phyloP scores from a whole-genome alignment of 2,797 vertebrate genomes.

The Girardinus metallicus region DNA sequence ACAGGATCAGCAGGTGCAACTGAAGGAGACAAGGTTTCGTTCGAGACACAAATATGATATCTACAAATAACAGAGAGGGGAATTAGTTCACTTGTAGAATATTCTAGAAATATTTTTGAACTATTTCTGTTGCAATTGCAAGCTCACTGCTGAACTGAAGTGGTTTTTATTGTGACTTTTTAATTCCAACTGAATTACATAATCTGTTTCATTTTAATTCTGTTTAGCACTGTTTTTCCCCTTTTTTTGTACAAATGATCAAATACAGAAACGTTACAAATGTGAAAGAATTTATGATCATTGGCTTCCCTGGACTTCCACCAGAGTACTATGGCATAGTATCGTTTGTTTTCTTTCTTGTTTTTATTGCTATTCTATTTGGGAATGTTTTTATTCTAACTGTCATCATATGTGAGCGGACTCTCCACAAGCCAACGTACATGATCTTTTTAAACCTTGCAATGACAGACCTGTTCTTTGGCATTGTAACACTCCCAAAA shows the following conservation, averaged over 20 bases:
- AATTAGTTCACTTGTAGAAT: background rate
- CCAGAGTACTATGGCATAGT: conserved; percentile 51
- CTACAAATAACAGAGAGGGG: background rate
- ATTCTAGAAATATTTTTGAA: background rate
- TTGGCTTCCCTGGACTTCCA: conserved; percentile 74
- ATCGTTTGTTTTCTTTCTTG: conserved; percentile 51
- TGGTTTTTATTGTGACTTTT: rapidly evolving
- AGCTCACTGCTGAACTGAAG: background rate
- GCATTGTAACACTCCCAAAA: conserved; percentile 71
- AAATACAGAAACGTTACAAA: conserved; percentile 46
- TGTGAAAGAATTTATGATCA: conserved; percentile 68
- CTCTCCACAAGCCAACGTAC: conserved; percentile 73
- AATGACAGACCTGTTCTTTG: conserved; percentile 69
- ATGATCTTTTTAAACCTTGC: conserved; percentile 72
- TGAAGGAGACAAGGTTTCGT: background rate
- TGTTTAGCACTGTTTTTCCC: background rate
- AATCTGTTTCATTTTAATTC: background rate
- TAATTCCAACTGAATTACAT: background rate
- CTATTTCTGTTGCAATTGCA: background rate
- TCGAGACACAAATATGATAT: rapidly evolving
- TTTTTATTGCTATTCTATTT: conserved; percentile 58
- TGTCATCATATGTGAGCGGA: conserved; percentile 59
- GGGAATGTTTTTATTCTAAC: conserved; percentile 71
- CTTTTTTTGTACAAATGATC: background rate
- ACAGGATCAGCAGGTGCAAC: background rate